phyloP scores from a whole-genome alignment of 2,888 invertebrate species.

The Dusona sp. region DNA sequence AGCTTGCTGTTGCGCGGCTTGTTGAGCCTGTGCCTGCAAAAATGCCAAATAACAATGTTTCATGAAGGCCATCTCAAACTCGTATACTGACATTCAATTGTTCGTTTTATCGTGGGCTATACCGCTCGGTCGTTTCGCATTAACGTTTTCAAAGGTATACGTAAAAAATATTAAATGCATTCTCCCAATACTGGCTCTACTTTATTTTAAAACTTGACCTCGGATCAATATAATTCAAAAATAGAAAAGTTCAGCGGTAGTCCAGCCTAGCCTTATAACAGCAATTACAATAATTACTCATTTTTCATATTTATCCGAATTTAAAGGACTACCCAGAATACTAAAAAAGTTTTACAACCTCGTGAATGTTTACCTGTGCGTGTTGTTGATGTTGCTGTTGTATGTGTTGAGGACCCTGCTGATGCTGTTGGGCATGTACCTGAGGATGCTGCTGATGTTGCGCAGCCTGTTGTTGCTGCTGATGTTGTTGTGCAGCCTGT shows the following conservation, averaged over 20 bases:
- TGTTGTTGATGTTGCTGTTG: conserved; percentile 75
- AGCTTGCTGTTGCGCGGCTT: conserved; percentile 70
- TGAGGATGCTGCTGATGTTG: conserved; percentile 71
- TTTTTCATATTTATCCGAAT: not conserved
- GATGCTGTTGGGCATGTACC: conserved; percentile 66
- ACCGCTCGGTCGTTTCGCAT: not conserved
- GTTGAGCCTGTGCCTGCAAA: conserved; percentile 70
- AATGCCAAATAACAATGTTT: conserved; percentile 67
- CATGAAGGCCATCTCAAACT: conserved; percentile 33
- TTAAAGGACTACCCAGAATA: not conserved
- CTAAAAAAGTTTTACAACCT: not conserved
- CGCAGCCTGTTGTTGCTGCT: conserved; percentile 79
- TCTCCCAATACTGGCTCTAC: too few relatives aligned
- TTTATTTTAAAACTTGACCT: too few relatives aligned
- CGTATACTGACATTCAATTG: too few relatives aligned
- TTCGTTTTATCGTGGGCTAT: conserved; percentile 5
- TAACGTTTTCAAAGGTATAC: not conserved
- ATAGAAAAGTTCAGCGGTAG: too few relatives aligned
- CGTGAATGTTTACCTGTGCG: conserved; percentile 54
- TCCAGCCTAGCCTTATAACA: too few relatives aligned
- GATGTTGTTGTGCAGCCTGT: conserved; percentile 74
- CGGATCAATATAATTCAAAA: too few relatives aligned
- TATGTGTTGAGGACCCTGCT: conserved; percentile 73
- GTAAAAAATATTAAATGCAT: too few relatives aligned
- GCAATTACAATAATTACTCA: not conserved